Conservation (phyloP, 2,888 invertebrate species). For the Caenorhabditis plicata region DNA sequence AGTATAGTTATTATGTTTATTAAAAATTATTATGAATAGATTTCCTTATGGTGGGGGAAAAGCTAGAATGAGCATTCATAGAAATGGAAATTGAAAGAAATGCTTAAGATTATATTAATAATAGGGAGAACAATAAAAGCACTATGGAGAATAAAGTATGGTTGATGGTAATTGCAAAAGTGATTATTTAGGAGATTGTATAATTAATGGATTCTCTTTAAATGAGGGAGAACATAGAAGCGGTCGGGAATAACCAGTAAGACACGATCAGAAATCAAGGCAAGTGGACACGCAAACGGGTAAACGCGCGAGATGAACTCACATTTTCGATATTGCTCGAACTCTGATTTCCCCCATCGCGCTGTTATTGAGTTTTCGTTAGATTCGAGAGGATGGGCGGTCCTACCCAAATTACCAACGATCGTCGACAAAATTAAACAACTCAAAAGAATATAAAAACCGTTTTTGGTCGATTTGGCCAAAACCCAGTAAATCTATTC, state of each 20-base stretch:
- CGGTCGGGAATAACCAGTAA: neutral
- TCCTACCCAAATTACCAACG: neutral
- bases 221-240: neutral
- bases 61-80: neutral
- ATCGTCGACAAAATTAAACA: no score
- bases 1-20: no score
- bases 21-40: neutral
- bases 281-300: slow-evolving; percentile 1
- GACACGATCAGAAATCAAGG: neutral
- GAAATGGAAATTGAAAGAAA: neutral
- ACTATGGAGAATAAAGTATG: no score
- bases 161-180: no score
- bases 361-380: neutral
- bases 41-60: neutral
- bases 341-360: no score
- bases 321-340: neutral
- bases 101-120: neutral
- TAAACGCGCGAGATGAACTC: neutral
- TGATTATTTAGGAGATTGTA: no score
- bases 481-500: no score
- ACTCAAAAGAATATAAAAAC: no score
- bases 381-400: slow-evolving; percentile 1
- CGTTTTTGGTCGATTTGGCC: no score
- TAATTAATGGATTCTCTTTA: no score
- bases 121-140: neutral